Base-by-base conservation (phyloP, 2,113 vertebrate species). In the Mellivora capensis region DNA sequence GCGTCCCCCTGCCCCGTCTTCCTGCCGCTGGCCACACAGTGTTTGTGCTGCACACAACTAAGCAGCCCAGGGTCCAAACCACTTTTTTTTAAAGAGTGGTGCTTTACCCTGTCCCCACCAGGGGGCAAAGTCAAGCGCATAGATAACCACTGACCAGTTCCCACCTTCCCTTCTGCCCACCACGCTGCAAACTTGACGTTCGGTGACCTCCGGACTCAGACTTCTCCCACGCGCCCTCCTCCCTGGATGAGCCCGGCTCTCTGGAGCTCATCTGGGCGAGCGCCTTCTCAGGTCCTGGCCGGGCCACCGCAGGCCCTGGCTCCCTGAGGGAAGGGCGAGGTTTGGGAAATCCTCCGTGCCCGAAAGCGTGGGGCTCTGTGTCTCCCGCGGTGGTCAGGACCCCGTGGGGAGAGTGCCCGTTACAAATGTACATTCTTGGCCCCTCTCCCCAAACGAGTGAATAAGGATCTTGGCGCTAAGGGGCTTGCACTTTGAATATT, bases 341-440 rank as follows among this genome's bases (percentile, higher is more conserved):
- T 37, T 12, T 59, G 31, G 11, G 49, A 61, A 29, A 31, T 52
- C 10, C 62, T 12, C 7, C 1, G 10, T 23, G 23, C 1, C 69
- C 11, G 25, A 62, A 39, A 62, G 61, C 25, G 6, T 0, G 15
- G 21, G n/a, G 34, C 34, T 49, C 31, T 3, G 15, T 2, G 34
- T 74, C 54, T 49, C 31, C 69, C 11, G 23, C 2, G 52, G n/a
- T 9, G 37, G 17, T 21, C 34, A 12, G 69, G 20, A 57, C 34
- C n/a, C 4, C 1, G n/a, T 3, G 14, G 27, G 8, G 10, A 10
- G 3, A 62, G 67, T 7, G 34, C 21, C 14, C 31, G 11, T 29
- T 29, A 39, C 4, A 31, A 61, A 37, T 61, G 12, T 18, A 4
- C 3, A 10, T 42, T 54, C 12, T 52, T 42, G n/a, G 52, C 12